Conservation (phyloP, 2,113 vertebrate genomes). For the Chloebia gouldiae region DNA sequence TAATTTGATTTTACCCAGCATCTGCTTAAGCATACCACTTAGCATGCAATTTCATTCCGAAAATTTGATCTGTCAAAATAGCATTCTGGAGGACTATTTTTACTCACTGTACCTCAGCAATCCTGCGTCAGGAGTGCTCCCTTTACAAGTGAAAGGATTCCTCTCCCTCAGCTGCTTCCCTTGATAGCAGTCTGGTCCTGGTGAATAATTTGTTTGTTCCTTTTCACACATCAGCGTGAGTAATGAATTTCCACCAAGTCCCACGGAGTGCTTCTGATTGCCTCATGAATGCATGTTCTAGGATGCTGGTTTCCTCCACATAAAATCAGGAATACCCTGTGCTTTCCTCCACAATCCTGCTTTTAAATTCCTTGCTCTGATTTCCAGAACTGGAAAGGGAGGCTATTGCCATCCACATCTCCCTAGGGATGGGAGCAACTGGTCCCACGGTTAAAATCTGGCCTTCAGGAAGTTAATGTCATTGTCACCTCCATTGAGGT, state of each 20-base stretch:
- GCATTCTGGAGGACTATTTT: neutral
- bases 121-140: neutral
- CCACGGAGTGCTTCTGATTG: neutral
- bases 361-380: neutral
- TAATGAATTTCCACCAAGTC: neutral
- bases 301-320: neutral
- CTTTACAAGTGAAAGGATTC: neutral
- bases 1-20: neutral
- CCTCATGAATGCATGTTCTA: neutral
- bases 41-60: neutral
- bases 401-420: neutral
- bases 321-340: neutral
- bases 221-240: neutral
- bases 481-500: neutral
- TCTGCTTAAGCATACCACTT: neutral
- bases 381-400: neutral
- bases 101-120: neutral
- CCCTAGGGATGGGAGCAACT: neutral
- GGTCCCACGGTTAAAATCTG: neutral
- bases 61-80: constrained; percentile 1
- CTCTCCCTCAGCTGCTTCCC: neutral
- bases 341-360: neutral
- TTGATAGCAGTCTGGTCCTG: neutral
- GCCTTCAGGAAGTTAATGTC: neutral
- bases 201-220: constrained; percentile 13